phyloP scores from a whole-genome alignment of 2,888 invertebrate genomes.

The Cybosia mesomella region DNA sequence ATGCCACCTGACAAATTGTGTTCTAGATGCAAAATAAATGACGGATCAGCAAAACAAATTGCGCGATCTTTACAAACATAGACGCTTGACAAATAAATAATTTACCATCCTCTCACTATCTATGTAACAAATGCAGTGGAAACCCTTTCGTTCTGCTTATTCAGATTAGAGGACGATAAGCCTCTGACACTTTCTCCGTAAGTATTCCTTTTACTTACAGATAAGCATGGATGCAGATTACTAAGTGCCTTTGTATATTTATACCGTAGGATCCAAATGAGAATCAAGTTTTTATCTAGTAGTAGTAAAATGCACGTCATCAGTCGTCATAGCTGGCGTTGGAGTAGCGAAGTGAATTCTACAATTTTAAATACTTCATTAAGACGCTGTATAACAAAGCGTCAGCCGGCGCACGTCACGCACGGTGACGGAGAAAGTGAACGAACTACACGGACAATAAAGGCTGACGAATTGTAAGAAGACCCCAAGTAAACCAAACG shows the following conservation, averaged over 20 bases:
- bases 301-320: background rate
- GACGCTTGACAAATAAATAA: background rate
- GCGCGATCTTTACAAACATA: background rate
- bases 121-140: constrained; percentile 21
- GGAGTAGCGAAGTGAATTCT: background rate
- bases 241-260: constrained; percentile 15
- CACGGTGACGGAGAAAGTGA: constrained; percentile 71
- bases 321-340: background rate
- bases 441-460: constrained; percentile 63
- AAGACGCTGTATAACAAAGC: constrained; percentile 33
- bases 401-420: constrained; percentile 59
- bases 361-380: constrained; percentile 21
- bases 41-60: background rate
- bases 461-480: constrained; percentile 58
- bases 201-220: constrained; percentile 21
- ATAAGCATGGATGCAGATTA: constrained; percentile 16
- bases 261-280: background rate
- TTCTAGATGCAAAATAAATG: background rate
- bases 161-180: constrained; percentile 18
- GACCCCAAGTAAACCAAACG: constrained; percentile 58
- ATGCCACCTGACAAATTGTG: background rate
- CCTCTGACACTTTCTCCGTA: constrained; percentile 17
- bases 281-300: background rate
- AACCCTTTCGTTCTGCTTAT: constrained; percentile 22
- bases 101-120: background rate